Evolutionary conservation across 2,888 invertebrate genomes (phyloP).

Genomic region (Protophormia terraenovae): DNA sequence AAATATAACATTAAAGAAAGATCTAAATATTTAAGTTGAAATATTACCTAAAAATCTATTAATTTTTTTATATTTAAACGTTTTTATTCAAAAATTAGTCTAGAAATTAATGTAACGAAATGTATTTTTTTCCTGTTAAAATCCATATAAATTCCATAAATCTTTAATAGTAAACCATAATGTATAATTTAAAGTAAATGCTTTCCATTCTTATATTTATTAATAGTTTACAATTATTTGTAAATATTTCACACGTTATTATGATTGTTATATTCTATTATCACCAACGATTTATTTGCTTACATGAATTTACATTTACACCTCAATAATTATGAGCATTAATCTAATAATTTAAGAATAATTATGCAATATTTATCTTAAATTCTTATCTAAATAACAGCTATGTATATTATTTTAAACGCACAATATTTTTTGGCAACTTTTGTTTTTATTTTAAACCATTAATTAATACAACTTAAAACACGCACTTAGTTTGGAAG

Average conservation of each 20-base stretch:
- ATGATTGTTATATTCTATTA: background rate
- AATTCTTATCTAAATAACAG: background rate
- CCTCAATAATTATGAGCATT: background rate
- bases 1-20: no score
- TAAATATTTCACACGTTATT: background rate
- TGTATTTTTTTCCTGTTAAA: no score
- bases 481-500: background rate
- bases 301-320: background rate
- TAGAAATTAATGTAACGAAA: no score
- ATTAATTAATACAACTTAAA: background rate
- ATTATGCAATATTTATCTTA: background rate
- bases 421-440: background rate
- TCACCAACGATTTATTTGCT: background rate
- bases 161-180: no score
- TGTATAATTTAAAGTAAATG: background rate
- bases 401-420: background rate
- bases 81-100: no score
- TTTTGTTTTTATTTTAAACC: background rate
- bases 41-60: no score
- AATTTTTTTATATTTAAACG: no score
- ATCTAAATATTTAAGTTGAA: no score
- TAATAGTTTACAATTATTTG: background rate
- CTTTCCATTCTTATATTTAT: background rate
- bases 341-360: constrained; percentile 1
- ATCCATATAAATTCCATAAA: no score